Conservation (phyloP, 2,113 vertebrate species). For the Labrus mixtus region DNA sequence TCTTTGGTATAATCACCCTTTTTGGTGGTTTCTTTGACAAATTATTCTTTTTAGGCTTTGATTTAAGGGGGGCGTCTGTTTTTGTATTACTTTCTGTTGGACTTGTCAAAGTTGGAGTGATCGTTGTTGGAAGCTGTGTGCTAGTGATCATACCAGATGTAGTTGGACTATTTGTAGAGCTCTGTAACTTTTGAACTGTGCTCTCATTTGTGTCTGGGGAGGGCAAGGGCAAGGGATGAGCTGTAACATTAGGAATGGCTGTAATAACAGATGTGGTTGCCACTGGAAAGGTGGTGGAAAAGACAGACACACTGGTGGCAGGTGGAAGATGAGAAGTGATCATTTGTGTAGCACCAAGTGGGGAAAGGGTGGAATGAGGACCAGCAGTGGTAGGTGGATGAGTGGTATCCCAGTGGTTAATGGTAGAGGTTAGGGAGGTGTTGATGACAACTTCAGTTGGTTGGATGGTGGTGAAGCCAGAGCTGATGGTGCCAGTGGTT, state of each 20-base stretch:
- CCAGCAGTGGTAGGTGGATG: conserved; percentile 13
- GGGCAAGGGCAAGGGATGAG: conserved; percentile 42
- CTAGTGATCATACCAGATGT: conserved; percentile 5
- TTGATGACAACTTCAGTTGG: conserved; percentile 20
- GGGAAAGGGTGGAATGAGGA: conserved; percentile 28
- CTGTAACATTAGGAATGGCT: conserved; percentile 19
- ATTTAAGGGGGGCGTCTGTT: neutral
- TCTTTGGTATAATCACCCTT: too few species aligned
- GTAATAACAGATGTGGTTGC: conserved; percentile 10
- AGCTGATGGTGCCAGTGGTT: conserved; percentile 23
- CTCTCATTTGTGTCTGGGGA: conserved; percentile 30
- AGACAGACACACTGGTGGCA: conserved; percentile 8
- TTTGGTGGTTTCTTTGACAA: too few species aligned
- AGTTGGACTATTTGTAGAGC: conserved; percentile 22
- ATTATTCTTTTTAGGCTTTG: too few species aligned
- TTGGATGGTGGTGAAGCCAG: conserved; percentile 36
- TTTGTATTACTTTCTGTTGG: conserved; percentile 25
- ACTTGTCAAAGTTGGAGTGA: conserved; percentile 13
- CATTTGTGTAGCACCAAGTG: conserved; percentile 18
- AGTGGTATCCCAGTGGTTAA: conserved; percentile 22
- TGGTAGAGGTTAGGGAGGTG: conserved; percentile 35
- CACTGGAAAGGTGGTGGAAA: conserved; percentile 20
- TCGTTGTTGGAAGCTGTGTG: neutral
- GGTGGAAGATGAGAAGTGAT: conserved; percentile 18
- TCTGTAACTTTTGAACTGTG: conserved; percentile 30